These are phyloP conservation scores for Neocrepidodera transversa DNA, from an alignment of 2,888 invertebrate species.

Conservation along the genomic window DNA sequence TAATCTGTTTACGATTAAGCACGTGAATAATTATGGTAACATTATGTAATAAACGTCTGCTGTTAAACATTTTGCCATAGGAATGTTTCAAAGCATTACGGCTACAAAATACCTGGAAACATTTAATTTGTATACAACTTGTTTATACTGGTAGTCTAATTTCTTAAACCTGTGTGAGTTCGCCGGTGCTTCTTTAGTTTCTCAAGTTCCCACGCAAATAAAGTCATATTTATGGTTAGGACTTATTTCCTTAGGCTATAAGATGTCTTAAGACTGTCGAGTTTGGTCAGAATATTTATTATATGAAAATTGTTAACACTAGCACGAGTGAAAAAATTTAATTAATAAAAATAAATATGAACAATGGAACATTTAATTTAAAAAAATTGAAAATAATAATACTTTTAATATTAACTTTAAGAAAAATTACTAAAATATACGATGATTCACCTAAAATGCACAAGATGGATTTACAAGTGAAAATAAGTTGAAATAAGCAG, in stretches of 20 bases:
- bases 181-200: slow-evolving; percentile 41
- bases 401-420: too few relatives aligned
- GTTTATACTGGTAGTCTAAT: slow-evolving; percentile 40
- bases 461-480: too few relatives aligned
- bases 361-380: too few relatives aligned
- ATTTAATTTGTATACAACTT: slow-evolving; percentile 41
- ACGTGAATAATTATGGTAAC: neutral
- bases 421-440: too few relatives aligned
- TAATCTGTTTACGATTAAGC: neutral
- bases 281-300: too few relatives aligned
- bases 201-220: slow-evolving; percentile 51
- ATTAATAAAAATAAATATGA: too few relatives aligned
- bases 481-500: too few relatives aligned
- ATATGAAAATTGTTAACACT: too few relatives aligned
- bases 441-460: too few relatives aligned
- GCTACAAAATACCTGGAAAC: slow-evolving; percentile 31
- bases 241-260: slow-evolving; percentile 15
- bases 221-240: slow-evolving; percentile 46
- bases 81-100: neutral
- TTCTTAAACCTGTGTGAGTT: slow-evolving; percentile 32
- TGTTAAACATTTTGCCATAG: neutral
- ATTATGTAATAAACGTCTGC: slow-evolving; percentile 1
- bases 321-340: too few relatives aligned
- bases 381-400: too few relatives aligned
- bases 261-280: too few relatives aligned